These are phyloP conservation scores for Chrysemys picta DNA, from an alignment of 2,113 vertebrate species.

Conservation along the genomic window DNA sequence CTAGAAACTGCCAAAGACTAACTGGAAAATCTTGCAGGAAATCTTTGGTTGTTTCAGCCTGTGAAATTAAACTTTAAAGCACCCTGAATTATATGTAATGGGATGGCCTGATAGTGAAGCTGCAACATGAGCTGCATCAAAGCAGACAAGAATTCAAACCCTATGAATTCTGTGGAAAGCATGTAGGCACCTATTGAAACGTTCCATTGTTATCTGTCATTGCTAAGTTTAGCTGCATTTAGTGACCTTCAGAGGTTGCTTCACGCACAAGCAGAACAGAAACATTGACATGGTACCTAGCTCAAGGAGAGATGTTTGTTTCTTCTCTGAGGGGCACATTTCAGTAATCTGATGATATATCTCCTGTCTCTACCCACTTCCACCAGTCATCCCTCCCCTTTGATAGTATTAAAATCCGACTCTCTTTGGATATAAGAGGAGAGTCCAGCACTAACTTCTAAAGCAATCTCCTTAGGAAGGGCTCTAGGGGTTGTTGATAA, in stretches of 20 bases:
- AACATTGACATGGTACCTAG: neutral
- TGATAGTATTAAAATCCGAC: neutral
- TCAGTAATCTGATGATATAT: neutral
- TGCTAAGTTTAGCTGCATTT: slow-evolving; percentile 25
- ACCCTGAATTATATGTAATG: neutral
- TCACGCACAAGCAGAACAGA: neutral
- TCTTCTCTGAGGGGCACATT: neutral
- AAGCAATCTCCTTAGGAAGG: neutral
- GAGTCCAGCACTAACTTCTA: neutral
- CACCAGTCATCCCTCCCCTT: neutral
- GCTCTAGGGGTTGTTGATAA: neutral
- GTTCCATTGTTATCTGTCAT: neutral
- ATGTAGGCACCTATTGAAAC: neutral
- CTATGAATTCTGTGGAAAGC: neutral
- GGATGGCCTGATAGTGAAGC: neutral
- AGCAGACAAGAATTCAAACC: neutral
- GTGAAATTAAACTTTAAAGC: neutral
- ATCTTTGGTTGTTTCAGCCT: neutral
- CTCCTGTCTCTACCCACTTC: neutral
- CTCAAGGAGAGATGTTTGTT: neutral
- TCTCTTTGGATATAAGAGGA: neutral
- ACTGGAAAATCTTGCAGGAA: neutral
- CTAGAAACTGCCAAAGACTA: neutral
- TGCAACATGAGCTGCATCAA: neutral
- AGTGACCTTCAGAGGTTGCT: neutral